A percentile compares a stretch with the other conserved stretches of the same genome.
Evolutionary conservation across 2,888 invertebrate species (phyloP).

Genomic region (Aleiodes testaceus): DNA sequence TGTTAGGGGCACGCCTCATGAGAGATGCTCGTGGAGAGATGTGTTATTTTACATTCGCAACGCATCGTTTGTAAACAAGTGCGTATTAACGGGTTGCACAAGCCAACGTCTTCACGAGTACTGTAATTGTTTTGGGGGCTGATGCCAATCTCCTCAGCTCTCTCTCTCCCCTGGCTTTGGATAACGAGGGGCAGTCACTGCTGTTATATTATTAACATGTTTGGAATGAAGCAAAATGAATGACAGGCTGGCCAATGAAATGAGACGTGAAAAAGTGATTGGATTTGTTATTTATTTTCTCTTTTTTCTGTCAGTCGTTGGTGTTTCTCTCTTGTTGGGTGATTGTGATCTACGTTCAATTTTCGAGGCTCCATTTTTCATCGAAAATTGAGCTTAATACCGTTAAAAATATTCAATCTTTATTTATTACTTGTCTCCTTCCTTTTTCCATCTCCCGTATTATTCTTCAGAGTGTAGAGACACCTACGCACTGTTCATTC

Average conservation of each 20-base stretch:
- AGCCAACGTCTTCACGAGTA: constrained; percentile 35
- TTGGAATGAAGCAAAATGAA: constrained; percentile 31
- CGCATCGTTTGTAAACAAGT: constrained; percentile 52
- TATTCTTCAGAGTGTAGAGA: not conserved
- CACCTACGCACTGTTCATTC: constrained; percentile 23
- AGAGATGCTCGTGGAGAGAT: constrained; percentile 46
- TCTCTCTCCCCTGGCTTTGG: constrained; percentile 36
- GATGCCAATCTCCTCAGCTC: constrained; percentile 45
- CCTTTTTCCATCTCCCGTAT: not conserved
- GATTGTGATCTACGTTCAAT: not conserved
- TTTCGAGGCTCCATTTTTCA: not conserved
- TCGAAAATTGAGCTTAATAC: not conserved
- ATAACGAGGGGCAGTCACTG: constrained; percentile 38
- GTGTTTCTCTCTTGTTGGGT: not conserved
- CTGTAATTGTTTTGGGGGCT: constrained; percentile 44
- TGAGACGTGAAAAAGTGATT: constrained; percentile 9
- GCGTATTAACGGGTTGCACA: constrained; percentile 43
- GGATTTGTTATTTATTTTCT: constrained; percentile 3
- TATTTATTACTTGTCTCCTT: not conserved
- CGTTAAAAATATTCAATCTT: constrained; percentile 1
- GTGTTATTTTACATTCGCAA: constrained; percentile 56
- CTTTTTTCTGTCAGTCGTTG: not conserved
- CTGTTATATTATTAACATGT: constrained; percentile 43
- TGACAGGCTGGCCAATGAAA: constrained; percentile 32
- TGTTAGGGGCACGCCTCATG: constrained; percentile 49